Base-by-base conservation (phyloP, 2,797 vertebrate genomes). In the Halcyon chelicuti region DNA sequence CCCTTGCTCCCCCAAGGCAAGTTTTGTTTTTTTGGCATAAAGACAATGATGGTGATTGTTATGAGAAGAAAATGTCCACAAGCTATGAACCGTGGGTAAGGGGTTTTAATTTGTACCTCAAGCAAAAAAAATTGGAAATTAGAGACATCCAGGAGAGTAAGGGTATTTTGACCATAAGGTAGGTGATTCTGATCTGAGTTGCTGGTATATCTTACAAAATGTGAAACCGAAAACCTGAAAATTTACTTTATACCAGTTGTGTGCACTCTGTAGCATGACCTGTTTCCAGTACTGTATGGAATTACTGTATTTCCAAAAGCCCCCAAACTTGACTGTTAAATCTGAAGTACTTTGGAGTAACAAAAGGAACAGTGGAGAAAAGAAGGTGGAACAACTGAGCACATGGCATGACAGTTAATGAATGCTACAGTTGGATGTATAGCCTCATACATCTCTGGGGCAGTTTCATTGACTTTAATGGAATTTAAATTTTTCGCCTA, bases 91-190 rank as follows among this genome's bases (percentile, higher is more conserved):
- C 19, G 39, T 94, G 92, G 81, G 70, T 95, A 88, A 96, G 86
- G 71, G 71, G 75, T 88, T 93, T 95, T 94, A 94, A 97, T 97
- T 96, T 97, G 84, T 93, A 85, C 75, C 72, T 95, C 92, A 95
- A 87, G 78, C 55, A 90, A 95, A 94, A 92, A 63, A 95, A 97
- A 90, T 12, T 79, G 54, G 67, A 95, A 88, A 60, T 86, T 3
- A 3, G 51, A 93, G 80, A 67, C 72, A 86, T 91, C 61, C 63
- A 75, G 52, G 67, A 90, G 55, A 62, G 25, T 66, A 72, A 81
- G 72, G 39, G 31, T 83, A 31, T 89, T 87, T 93, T 88, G 51
- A 65, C 26, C 10, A 7, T 44, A 39, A 93, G 67, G 39, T 37
- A 42, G 52, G 62, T 78, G 76, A 87, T 90, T 26, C 55, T 76